A percentile compares a stretch with the other conserved stretches of the same genome.
Evolutionary conservation across 1,140 invertebrate species (phyloP).

Genomic region (Gryllus bimaculatus): DNA sequence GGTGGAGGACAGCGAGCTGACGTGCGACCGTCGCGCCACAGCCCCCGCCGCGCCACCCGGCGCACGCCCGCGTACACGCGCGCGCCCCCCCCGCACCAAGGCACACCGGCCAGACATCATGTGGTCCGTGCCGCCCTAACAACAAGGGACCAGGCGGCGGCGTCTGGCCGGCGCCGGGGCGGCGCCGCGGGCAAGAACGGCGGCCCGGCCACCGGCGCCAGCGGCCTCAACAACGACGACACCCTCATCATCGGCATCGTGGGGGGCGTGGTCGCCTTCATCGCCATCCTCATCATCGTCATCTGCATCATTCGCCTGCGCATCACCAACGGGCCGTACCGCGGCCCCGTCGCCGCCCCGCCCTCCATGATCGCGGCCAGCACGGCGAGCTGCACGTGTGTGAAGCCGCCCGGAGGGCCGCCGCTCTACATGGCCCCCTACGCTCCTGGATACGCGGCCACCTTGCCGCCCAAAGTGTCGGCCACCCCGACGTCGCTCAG

Average conservation of each 20-base stretch:
- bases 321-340: slow-evolving; percentile 55
- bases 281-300: slow-evolving; percentile 74
- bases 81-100: slow-evolving; percentile 26
- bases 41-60: slow-evolving; percentile 39
- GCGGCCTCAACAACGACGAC: slow-evolving; percentile 60
- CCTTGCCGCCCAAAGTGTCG: slow-evolving; percentile 13
- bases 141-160: slow-evolving; percentile 9
- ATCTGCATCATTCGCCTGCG: slow-evolving; percentile 72
- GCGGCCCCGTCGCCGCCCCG: slow-evolving; percentile 48
- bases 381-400: slow-evolving; percentile 33
- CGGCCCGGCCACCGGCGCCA: slow-evolving; percentile 37
- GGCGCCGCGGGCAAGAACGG: slow-evolving; percentile 23
- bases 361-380: slow-evolving; percentile 24
- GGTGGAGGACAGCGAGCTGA: slow-evolving; percentile 67
- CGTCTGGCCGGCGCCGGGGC: slow-evolving; percentile 18
- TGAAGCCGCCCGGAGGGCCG: slow-evolving; percentile 28
- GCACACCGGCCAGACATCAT: slow-evolving; percentile 65
- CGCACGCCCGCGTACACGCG: slow-evolving; percentile 31
- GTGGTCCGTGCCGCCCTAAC: slow-evolving; percentile 67
- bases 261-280: slow-evolving; percentile 81
- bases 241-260: slow-evolving; percentile 87
- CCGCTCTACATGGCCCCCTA: slow-evolving; percentile 17
- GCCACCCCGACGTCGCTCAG: slow-evolving; percentile 9
- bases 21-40: slow-evolving; percentile 52
- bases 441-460: slow-evolving; percentile 12